Percentiles rank a stretch among this genome's conserved stretches.
Conservation (phyloP, 2,797 vertebrate species). For the Anomalospiza imberbis region DNA sequence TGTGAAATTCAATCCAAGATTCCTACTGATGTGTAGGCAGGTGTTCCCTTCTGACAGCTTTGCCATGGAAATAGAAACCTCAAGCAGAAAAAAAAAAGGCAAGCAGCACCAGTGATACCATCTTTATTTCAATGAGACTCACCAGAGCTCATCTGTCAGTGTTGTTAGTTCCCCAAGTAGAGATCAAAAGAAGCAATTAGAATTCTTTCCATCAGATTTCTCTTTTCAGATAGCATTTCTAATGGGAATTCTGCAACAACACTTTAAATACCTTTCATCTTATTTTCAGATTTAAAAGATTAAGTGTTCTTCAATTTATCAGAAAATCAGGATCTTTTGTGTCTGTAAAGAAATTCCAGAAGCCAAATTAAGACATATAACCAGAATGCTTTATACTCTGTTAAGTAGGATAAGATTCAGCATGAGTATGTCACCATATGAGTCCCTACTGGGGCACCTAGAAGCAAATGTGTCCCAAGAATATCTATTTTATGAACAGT, state of each 20-base stretch:
- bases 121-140: neutral
- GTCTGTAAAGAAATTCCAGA: neutral
- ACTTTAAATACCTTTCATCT: conserved; percentile 44
- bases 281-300: conserved; percentile 36
- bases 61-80: neutral
- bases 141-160: conserved; percentile 3
- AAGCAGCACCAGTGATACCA: neutral
- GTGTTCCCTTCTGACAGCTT: neutral
- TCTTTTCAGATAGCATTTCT: conserved; percentile 15
- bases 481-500: neutral
- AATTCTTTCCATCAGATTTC: conserved; percentile 37
- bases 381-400: neutral
- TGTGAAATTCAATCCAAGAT: neutral
- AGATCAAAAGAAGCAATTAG: conserved; percentile 48
- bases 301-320: conserved; percentile 7
- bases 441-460: neutral
- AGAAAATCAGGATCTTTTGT: neutral
- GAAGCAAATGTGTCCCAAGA: neutral
- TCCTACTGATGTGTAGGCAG: neutral
- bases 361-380: conserved; percentile 14
- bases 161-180: neutral
- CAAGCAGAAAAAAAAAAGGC: neutral
- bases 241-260: neutral
- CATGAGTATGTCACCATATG: neutral
- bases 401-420: neutral